Base-by-base conservation (phyloP, 2,888 invertebrate genomes). In the Papilio protenor region DNA sequence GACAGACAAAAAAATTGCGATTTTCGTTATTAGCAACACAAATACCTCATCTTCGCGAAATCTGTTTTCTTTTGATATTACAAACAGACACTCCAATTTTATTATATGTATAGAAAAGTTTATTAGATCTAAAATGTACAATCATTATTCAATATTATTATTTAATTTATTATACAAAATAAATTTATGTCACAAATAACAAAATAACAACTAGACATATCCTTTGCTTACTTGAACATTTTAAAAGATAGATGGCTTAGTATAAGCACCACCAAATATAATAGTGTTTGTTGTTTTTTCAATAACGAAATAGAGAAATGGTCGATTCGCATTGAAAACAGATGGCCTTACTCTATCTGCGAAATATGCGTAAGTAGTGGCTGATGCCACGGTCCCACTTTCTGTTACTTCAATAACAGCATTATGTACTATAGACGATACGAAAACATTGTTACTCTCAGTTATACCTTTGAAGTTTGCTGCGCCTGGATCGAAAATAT, bases 401-500 rank as follows among this genome's bases (percentile, higher is more conserved):
- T 97, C 97, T 70, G 96, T 96, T 0, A 97, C 97, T 85, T 96
- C 96, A 78, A 97, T 96, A 83, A 96, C 95, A 11, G 97, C 96
- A 82, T 96, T 96, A 86, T 97, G 97, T 3, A 97, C 93, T 18
- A 96, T 92, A 18, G 95, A 92, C 0, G 96, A 95, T 12, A 97
- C 93, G 81, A 91, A 95, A 40, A 96, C 91, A 73, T 92, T 88
- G 64, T 95, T 93, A 3, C 89, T 87, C 0, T 75, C 23, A 2
- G 94, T 92, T 71, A 97, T 95, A 47, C 93, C 92, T 18, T 93
- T 87, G 47, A 97, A 94, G 84, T 95, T 93, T 0, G 96, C 96
- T 3, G 84, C 80, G 8, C 88, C 87, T 0, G 93, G 89, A 82
- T 96, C 94, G 84, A 97, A 97, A 1, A 96, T 91, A 82, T 97